Base-by-base conservation (phyloP, 2,888 invertebrate genomes). In the Lasius fuliginosus region DNA sequence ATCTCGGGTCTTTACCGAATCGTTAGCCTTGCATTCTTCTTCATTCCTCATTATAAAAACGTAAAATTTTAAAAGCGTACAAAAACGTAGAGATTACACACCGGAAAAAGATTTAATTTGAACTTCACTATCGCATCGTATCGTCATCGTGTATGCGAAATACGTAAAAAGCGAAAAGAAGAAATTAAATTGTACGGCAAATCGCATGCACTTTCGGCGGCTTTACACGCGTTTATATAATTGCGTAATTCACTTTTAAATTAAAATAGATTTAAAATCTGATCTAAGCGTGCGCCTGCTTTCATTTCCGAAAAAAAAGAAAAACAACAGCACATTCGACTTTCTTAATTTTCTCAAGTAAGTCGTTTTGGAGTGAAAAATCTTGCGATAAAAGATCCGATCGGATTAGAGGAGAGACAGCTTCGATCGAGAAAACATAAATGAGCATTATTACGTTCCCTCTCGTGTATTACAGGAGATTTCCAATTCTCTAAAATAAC, bases 171-270 rank as follows among this genome's bases (percentile, higher is more conserved):
- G 9, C 9, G 30, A 65, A 75, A 65, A 65, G 46, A 46, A 46
- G 18, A 65, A 65, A 75, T 64, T 65, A 75, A 75, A 75, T 46
- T 46, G 74, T 46, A 75, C 33, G 36, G 36, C 36, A 36, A 75
- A 65, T 46, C 33, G 46, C 23, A 46, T 75, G 46, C 68, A 75
- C 23, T 67, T 67, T n/a, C 68, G 65, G 30, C 40, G 27, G 23
- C n/a, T 53, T 40, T 18, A 12, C 11, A 60, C 1, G 8, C 15
- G n/a, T 5, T 6, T 33, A 33, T 23, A 27, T 58, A 42, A 56
- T 73, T 5, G n/a, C 8, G 6, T 74, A 74, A 62, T 74, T 12
- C 30, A 33, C n/a, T 30, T 12, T 62, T 64, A 62, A 23, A 36
- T 71, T 23, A 23, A 71, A 71, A 56, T 71, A 36, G n/a, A 71